A percentile compares a stretch with the other conserved stretches of the same genome.
phyloP scores from a whole-genome alignment of 1,140 invertebrate genomes.

The Drosophila varians region DNA sequence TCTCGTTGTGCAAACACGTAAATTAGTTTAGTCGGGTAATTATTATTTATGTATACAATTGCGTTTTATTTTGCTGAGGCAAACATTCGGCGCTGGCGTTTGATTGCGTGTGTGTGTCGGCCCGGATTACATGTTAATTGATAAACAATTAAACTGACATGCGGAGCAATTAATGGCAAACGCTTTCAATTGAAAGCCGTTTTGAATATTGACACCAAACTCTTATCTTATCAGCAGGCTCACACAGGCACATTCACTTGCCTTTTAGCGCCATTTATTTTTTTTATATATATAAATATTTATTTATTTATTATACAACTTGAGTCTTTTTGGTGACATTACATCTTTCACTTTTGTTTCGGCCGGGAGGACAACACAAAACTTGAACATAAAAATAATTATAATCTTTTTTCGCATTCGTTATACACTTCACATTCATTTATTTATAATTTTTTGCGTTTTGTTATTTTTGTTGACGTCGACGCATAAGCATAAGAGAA shows the following conservation, averaged over 20 bases:
- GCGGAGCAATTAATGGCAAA: constrained; percentile 2
- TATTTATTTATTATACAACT: not conserved
- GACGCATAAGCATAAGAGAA: not conserved
- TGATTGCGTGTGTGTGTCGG: constrained; percentile 4
- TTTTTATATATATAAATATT: not conserved
- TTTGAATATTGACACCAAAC: too few species aligned
- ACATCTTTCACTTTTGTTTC: not conserved
- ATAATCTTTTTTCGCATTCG: not conserved
- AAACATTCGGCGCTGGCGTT: constrained; percentile 2
- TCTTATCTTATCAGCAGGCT: constrained; percentile 15
- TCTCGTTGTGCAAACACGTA: constrained; percentile 39
- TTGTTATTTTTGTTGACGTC: constrained; percentile 2
- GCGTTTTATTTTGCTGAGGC: constrained; percentile 7
- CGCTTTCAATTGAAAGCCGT: constrained; percentile 6
- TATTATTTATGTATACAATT: constrained; percentile 29
- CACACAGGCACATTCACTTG: constrained; percentile 6
- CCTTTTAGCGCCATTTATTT: constrained; percentile 34
- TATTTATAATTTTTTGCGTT: constrained; percentile 10
- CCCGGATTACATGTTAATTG: constrained; percentile 30
- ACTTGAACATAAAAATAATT: constrained; percentile 1
- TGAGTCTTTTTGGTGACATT: too few species aligned
- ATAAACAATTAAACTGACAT: constrained; percentile 22
- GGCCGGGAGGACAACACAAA: not conserved
- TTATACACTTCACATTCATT: not conserved
- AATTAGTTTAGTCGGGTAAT: constrained; percentile 28